Evolutionary conservation across 2,113 vertebrate genomes (phyloP), one percentile per base, ranked within the genome.

Genomic region (Lophotis ruficrista): DNA sequence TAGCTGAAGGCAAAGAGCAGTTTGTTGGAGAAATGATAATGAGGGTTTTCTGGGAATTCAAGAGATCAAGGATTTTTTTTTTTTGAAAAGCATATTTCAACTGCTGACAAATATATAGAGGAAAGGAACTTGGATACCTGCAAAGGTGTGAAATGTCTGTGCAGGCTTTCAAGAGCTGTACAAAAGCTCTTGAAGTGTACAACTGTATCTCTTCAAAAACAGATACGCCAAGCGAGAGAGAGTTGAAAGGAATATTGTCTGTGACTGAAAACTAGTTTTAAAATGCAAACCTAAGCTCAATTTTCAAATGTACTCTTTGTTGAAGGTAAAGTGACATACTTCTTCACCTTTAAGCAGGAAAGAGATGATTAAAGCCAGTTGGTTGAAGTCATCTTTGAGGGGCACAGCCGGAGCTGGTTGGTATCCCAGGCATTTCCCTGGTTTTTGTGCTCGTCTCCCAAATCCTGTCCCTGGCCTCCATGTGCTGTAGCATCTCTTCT

Each of bases 141-240:
- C 64, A 83, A 66, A 66, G 27, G 35, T 62, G 48, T 66, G 37
- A 83, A 61, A 57, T 41, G 48, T 53, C 53, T 83, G 24, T 64
- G 51, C 1, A 1, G 25, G 72, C 57, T 56, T 90, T 80, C 37
- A 35, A 38, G 41, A 70, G 12, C 77, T 73, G 41, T 75, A 50
- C 50, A 83, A 31, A 91, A 83, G 43, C 3, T 43, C 41, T 43
- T 43, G 41, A 43, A 43, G 0, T 38, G 73, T 50, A 38, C 45
- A 87, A 35, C 20, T n/a, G 30, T 80, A 28, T 48, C 13, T 68
- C 54, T 61, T 81, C 60, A 58, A 81, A 81, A 92, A 43, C 21
- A 66, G 47, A 37, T 2, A 2, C 2, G 3, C 30, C 15, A 50
- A 58, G 38, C 0, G 1, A 75, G 79, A n/a, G 45, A 30, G 31